Conservation (phyloP, 2,797 vertebrate genomes). For the Discoglossus pictus region DNA sequence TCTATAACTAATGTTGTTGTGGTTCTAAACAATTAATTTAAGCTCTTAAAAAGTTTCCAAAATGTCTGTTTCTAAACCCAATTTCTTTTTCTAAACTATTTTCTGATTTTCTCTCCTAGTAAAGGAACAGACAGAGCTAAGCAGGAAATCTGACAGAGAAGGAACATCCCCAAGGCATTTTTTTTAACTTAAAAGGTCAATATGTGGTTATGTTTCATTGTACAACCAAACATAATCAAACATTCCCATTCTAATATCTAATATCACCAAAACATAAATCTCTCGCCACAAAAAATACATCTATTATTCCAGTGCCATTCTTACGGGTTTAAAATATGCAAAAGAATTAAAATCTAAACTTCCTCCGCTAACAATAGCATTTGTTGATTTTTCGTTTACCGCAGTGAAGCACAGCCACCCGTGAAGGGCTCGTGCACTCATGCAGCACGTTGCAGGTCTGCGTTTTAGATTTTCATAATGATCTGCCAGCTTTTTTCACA, state of each 20-base stretch:
- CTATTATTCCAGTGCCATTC: background rate
- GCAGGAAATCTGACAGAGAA: conserved; percentile 6
- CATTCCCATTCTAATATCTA: background rate
- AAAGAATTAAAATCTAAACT: conserved; percentile 2
- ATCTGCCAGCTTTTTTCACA: conserved; percentile 64
- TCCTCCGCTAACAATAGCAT: conserved; percentile 9
- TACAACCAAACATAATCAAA: background rate
- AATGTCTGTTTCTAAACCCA: too few species aligned
- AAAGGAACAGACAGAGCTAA: background rate
- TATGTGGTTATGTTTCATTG: conserved; percentile 35
- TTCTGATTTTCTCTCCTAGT: conserved; percentile 13
- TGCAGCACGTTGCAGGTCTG: conserved; percentile 53
- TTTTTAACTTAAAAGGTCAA: conserved; percentile 16
- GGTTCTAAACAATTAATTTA: too few species aligned
- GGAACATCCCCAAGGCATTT: conserved; percentile 16
- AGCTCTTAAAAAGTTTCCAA: too few species aligned
- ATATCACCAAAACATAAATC: background rate
- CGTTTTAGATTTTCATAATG: conserved; percentile 61
- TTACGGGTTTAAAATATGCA: background rate
- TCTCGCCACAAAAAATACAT: background rate
- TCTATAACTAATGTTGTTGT: too few species aligned
- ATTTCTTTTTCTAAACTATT: background rate
- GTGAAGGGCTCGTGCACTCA: conserved; percentile 49
- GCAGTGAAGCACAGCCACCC: conserved; percentile 50
- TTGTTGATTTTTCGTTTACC: conserved; percentile 40